A percentile compares a stretch with the other conserved stretches of the same genome.
Evolutionary conservation across 2,113 vertebrate genomes (phyloP).

Genomic region (Pelecanoides urinatrix): DNA sequence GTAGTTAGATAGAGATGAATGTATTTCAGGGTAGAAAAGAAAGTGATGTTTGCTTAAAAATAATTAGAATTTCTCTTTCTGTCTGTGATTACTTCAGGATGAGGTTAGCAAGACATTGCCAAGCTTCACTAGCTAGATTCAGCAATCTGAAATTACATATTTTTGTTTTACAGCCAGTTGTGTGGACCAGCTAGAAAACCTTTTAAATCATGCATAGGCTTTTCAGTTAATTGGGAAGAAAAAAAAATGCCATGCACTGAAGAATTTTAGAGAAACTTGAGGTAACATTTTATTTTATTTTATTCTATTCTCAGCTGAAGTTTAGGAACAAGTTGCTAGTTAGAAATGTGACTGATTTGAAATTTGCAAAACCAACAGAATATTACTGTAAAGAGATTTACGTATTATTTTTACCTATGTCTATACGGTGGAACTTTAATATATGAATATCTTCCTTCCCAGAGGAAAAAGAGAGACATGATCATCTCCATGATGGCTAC

Average conservation of each 20-base stretch:
- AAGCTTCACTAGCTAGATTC: not conserved
- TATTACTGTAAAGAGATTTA: not conserved
- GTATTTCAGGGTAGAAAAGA: not conserved
- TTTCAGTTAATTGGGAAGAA: not conserved
- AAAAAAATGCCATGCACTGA: not conserved
- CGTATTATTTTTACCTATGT: not conserved
- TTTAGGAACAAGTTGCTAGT: not conserved
- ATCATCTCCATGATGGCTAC: not conserved
- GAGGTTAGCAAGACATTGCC: not conserved
- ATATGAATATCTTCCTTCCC: not conserved
- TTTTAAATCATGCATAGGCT: not conserved
- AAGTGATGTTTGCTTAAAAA: not conserved
- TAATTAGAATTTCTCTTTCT: not conserved
- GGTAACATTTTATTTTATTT: not conserved
- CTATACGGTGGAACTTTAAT: accelerated
- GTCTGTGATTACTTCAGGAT: not conserved
- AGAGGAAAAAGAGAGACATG: not conserved
- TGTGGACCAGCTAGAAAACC: not conserved
- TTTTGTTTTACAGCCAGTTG: not conserved
- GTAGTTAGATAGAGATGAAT: not conserved
- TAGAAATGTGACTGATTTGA: not conserved
- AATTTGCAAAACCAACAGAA: not conserved
- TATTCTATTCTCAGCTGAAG: not conserved
- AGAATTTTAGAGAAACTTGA: not conserved
- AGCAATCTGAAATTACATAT: not conserved